These are phyloP conservation scores for Okapia johnstoni DNA, from an alignment of 2,113 vertebrate genomes.

Conservation along the genomic window DNA sequence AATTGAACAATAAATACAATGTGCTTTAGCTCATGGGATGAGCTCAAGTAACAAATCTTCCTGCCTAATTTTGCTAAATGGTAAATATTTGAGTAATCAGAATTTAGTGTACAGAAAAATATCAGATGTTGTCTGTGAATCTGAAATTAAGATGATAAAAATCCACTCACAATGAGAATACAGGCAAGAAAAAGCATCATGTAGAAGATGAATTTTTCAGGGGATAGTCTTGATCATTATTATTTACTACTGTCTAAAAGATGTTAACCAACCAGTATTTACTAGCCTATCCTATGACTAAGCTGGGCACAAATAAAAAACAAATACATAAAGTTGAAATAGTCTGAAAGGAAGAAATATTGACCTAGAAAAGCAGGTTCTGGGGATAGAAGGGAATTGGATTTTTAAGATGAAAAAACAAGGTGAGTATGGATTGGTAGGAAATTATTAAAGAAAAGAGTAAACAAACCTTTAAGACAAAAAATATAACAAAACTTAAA, in stretches of 20 bases:
- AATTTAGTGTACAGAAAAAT: not conserved
- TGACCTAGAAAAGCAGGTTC: not conserved
- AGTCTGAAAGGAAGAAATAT: not conserved
- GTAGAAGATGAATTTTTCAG: not conserved
- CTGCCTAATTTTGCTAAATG: not conserved
- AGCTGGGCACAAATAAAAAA: not conserved
- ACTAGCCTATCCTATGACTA: not conserved
- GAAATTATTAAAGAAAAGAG: not conserved
- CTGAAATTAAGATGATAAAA: not conserved
- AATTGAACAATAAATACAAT: not conserved
- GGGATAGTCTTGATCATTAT: not conserved
- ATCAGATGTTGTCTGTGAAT: not conserved
- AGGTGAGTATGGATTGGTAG: not conserved
- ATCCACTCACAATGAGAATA: not conserved
- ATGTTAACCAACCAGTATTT: not conserved
- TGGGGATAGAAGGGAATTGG: not conserved
- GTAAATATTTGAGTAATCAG: not conserved
- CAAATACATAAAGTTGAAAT: not conserved
- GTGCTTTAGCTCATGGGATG: not conserved
- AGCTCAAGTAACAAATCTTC: not conserved
- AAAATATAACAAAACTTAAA: not conserved
- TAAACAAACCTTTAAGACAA: not conserved
- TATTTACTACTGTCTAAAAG: not conserved
- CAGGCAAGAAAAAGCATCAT: not conserved
- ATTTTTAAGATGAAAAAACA: not conserved